These are phyloP conservation scores for Cardinalis cardinalis DNA, from an alignment of 2,113 vertebrate genomes.

Conservation along the genomic window DNA sequence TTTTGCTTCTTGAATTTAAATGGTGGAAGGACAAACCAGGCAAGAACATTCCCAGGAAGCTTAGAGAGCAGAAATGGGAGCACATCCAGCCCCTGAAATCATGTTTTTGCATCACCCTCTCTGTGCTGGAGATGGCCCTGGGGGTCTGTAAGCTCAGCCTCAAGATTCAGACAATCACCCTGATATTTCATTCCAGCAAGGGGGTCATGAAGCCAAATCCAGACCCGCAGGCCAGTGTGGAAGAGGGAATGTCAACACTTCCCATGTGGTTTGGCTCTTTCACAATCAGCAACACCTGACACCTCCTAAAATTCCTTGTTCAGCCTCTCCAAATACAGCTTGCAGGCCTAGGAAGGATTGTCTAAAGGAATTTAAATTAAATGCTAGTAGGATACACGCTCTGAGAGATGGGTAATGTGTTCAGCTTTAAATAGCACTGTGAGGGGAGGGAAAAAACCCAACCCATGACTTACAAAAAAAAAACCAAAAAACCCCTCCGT, in stretches of 20 bases:
- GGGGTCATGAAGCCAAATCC: not conserved
- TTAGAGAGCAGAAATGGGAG: not conserved
- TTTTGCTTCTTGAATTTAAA: not conserved
- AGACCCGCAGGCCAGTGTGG: not conserved
- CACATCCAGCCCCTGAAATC: not conserved
- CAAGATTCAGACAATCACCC: not conserved
- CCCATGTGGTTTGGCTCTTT: not conserved
- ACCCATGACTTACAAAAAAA: not conserved
- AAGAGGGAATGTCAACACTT: not conserved
- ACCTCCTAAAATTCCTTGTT: not conserved
- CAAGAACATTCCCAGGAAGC: not conserved
- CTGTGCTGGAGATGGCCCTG: rapidly evolving
- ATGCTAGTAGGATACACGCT: not conserved
- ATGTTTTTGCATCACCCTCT: not conserved
- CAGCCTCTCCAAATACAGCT: not conserved
- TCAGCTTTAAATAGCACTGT: constrained; percentile 34
- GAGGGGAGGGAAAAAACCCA: not conserved
- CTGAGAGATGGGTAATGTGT: not conserved
- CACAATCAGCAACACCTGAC: not conserved
- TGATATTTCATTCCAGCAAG: not conserved
- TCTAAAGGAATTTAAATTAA: not conserved
- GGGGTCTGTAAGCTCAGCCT: not conserved
- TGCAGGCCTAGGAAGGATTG: not conserved
- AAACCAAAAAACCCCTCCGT: not conserved
- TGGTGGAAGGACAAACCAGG: not conserved